Conservation (phyloP, 2,888 invertebrate genomes). For the Helleia helle region DNA sequence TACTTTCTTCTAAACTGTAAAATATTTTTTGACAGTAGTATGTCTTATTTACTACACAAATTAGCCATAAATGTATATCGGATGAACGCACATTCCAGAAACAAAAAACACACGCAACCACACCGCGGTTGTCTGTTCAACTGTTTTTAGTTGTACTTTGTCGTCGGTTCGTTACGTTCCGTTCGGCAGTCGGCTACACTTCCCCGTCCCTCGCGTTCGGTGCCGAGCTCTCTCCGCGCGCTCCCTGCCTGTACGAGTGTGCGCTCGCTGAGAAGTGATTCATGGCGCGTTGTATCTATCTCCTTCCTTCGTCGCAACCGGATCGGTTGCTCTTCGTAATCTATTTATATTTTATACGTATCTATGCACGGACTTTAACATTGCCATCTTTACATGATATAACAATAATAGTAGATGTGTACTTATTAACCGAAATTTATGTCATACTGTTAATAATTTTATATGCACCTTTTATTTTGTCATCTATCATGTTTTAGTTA, state of each 20-base stretch:
- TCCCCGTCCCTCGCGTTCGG: constrained; percentile 36
- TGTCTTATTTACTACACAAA: constrained; percentile 37
- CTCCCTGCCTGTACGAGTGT: constrained; percentile 23
- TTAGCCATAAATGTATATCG: constrained; percentile 34
- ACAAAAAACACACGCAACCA: constrained; percentile 49
- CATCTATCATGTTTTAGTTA: too few relatives aligned
- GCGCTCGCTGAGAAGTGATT: constrained; percentile 68
- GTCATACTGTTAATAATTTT: neutral
- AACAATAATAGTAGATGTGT: constrained; percentile 16
- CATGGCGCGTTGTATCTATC: constrained; percentile 74
- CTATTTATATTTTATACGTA: constrained; percentile 71
- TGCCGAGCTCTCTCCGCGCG: constrained; percentile 47
- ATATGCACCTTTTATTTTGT: too few relatives aligned
- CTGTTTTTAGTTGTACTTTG: constrained; percentile 58
- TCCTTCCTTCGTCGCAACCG: constrained; percentile 72
- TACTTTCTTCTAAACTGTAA: constrained; percentile 33
- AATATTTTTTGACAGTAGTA: constrained; percentile 30
- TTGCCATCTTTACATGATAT: constrained; percentile 24
- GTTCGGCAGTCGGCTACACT: constrained; percentile 41
- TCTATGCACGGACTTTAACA: constrained; percentile 66
- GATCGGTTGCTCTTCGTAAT: constrained; percentile 72
- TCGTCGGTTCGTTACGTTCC: constrained; percentile 60
- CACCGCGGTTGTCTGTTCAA: constrained; percentile 64
- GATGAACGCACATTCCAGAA: constrained; percentile 31
- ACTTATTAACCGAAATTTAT: neutral